These are phyloP conservation scores for Chinchilla lanigera DNA, from an alignment of 2,113 vertebrate species.

Conservation along the genomic window DNA sequence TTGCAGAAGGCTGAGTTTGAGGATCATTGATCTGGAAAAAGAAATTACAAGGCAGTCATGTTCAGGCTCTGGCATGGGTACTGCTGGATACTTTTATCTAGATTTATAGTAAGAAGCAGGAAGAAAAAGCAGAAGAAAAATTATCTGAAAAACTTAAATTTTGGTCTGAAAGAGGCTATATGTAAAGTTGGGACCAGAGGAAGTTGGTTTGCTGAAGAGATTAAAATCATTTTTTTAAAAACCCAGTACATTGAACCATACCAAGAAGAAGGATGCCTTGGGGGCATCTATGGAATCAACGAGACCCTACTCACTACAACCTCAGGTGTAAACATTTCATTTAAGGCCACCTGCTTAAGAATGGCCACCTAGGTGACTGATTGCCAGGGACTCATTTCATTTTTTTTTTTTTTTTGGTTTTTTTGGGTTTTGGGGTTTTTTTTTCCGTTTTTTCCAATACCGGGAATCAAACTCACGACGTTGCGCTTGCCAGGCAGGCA, in stretches of 20 bases:
- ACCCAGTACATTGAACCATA: neutral
- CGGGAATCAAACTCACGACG: too few relatives aligned
- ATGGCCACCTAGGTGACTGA: neutral
- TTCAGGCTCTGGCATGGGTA: neutral
- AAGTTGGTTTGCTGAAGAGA: neutral
- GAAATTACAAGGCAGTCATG: neutral
- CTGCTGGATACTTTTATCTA: neutral
- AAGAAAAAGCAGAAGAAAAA: neutral
- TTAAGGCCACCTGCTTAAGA: neutral
- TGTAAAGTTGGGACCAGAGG: neutral
- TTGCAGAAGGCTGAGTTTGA: neutral
- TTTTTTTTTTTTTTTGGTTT: too few relatives aligned
- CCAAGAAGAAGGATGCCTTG: neutral
- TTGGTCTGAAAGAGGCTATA: neutral
- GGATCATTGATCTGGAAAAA: neutral
- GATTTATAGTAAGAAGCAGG: neutral
- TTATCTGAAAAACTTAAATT: neutral
- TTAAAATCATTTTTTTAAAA: neutral
- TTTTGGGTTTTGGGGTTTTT: too few relatives aligned
- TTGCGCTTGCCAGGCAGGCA: too few relatives aligned
- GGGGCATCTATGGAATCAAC: neutral
- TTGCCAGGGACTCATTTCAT: too few relatives aligned
- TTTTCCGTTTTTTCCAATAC: too few relatives aligned
- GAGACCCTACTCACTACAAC: neutral
- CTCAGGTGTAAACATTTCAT: neutral